phyloP scores from a whole-genome alignment of 2,113 vertebrate genomes.

The Callorhinus ursinus region DNA sequence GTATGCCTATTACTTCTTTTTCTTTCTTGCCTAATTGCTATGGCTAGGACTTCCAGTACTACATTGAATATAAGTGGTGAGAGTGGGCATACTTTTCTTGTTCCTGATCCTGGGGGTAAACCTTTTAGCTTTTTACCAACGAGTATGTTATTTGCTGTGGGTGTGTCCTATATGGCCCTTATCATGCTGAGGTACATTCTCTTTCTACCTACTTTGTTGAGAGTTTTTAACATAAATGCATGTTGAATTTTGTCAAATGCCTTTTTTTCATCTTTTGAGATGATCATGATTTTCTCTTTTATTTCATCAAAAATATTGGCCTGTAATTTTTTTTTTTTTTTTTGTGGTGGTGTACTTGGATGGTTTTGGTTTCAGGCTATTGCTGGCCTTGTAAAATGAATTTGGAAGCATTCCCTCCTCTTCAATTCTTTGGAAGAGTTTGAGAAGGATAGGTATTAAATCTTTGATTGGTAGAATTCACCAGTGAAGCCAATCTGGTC shows the following conservation, averaged over 20 bases:
- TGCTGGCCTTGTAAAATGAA: not conserved
- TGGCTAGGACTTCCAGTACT: not conserved
- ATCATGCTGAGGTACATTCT: not conserved
- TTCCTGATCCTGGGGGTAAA: not conserved
- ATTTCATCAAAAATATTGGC: not conserved
- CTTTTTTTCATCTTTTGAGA: not conserved
- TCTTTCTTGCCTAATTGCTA: not conserved
- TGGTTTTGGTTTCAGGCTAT: not conserved
- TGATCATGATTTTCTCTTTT: not conserved
- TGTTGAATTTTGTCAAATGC: not conserved
- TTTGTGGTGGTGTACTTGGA: not conserved
- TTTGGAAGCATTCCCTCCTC: not conserved
- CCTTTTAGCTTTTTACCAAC: not conserved
- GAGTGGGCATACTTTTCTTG: not conserved
- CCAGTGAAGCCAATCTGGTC: not conserved
- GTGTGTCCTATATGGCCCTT: not conserved
- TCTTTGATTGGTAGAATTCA: not conserved
- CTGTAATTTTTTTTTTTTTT: not conserved
- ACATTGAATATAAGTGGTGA: not conserved
- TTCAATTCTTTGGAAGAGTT: not conserved
- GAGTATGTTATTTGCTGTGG: not conserved
- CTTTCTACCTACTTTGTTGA: not conserved
- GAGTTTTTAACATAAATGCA: not conserved
- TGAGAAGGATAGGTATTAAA: not conserved
- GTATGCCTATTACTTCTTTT: not conserved